Conservation (phyloP, 2,888 invertebrate genomes). For the Eustalomyia histrio region DNA sequence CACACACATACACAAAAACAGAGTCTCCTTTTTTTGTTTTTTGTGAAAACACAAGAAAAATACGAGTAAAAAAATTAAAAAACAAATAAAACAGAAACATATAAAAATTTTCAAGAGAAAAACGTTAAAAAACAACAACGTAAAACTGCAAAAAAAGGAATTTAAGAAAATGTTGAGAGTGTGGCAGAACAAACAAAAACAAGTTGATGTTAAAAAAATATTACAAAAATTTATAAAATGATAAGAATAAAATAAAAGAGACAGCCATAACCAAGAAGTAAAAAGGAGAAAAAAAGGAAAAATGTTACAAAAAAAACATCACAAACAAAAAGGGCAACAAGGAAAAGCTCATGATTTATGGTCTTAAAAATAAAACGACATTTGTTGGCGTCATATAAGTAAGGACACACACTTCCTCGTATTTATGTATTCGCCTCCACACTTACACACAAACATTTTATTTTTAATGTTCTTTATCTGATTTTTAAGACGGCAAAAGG, state of each 20-base stretch:
- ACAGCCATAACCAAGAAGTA: constrained; percentile 16
- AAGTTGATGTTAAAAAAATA: constrained; percentile 62
- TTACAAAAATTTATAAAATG: constrained; percentile 38
- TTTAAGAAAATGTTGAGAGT: neutral
- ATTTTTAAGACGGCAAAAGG: neutral
- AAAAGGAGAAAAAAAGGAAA: constrained; percentile 31
- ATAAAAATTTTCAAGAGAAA: constrained; percentile 31
- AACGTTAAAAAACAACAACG: constrained; percentile 16
- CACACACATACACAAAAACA: constrained; percentile 4
- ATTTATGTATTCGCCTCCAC: neutral
- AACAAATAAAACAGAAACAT: constrained; percentile 28
- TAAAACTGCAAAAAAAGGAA: constrained; percentile 19
- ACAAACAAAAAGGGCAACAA: constrained; percentile 63
- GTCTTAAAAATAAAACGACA: constrained; percentile 71
- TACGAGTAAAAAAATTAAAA: constrained; percentile 43
- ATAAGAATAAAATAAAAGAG: constrained; percentile 15
- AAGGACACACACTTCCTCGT: constrained; percentile 1
- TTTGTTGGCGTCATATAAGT: constrained; percentile 57
- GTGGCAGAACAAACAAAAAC: constrained; percentile 5
- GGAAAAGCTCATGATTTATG: constrained; percentile 78
- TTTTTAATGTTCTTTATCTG: neutral
- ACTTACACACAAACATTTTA: neutral
- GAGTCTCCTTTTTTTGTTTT: constrained; percentile 6
- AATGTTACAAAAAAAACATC: constrained; percentile 17
- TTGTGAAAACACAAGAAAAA: constrained; percentile 46